phyloP scores from a whole-genome alignment of 2,113 vertebrate species.

The Antennarius striatus region DNA sequence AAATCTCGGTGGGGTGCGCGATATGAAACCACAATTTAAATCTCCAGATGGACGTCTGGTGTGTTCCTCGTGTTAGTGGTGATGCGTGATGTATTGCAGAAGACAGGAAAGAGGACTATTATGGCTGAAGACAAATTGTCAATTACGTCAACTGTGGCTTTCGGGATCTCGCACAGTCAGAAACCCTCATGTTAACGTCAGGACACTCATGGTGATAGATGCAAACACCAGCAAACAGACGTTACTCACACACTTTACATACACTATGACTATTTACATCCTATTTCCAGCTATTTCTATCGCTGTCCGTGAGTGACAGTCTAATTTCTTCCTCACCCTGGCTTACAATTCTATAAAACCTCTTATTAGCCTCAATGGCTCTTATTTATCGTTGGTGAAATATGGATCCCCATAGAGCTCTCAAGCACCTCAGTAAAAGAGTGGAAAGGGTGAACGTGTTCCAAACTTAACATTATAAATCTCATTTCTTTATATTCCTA shows the following conservation, averaged over 20 bases:
- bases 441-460: slow-evolving; percentile 64
- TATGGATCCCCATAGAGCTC: slow-evolving; percentile 63
- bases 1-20: slow-evolving; percentile 29
- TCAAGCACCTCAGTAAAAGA: slow-evolving; percentile 52
- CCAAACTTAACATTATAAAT: slow-evolving; percentile 78
- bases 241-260: slow-evolving; percentile 8
- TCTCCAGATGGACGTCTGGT: slow-evolving; percentile 4
- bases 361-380: slow-evolving; percentile 69
- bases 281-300: slow-evolving; percentile 14
- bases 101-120: slow-evolving; percentile 38
- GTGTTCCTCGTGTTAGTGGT: slow-evolving; percentile 50
- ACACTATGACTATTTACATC: slow-evolving; percentile 5
- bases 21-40: slow-evolving; percentile 35
- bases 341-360: slow-evolving; percentile 63
- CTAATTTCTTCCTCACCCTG: slow-evolving; percentile 62
- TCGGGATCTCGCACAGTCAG: slow-evolving; percentile 53
- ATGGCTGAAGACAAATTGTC: slow-evolving; percentile 52
- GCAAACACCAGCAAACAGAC: slow-evolving; percentile 15
- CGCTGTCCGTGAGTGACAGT: slow-evolving; percentile 57
- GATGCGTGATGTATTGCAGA: slow-evolving; percentile 53
- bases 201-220: slow-evolving; percentile 18
- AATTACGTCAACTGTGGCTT: slow-evolving; percentile 60
- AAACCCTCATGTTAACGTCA: slow-evolving; percentile 18
- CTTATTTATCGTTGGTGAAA: slow-evolving; percentile 69
- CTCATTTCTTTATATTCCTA: slow-evolving; percentile 69